Evolutionary conservation across 2,888 invertebrate genomes (phyloP).

Genomic region (Epistrophella euchroma): DNA sequence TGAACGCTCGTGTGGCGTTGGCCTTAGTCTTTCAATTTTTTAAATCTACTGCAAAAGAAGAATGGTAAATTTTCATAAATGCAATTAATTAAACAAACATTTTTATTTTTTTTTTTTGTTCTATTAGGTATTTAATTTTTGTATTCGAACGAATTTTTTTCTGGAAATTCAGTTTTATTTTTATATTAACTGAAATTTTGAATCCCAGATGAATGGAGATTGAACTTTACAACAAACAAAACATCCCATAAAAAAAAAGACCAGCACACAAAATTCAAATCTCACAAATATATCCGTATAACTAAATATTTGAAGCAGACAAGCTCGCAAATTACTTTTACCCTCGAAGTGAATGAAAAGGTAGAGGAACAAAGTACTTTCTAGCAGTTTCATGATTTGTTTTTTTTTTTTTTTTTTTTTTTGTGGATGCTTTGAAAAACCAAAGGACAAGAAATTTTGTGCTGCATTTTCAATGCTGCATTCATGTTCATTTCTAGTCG

Average conservation of each 20-base stretch:
- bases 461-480: slow-evolving; percentile 17
- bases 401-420: slow-evolving; percentile 5
- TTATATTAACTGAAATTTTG: neutral
- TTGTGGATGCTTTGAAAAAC: slow-evolving; percentile 9
- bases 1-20: too few species aligned
- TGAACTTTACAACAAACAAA: neutral
- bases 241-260: neutral
- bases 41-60: too few species aligned
- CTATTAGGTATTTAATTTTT: too few species aligned
- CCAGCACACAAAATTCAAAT: neutral
- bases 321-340: slow-evolving; percentile 12
- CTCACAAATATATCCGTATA: neutral
- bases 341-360: neutral
- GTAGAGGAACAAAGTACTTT: neutral
- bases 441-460: slow-evolving; percentile 30
- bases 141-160: neutral
- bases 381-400: slow-evolving; percentile 8
- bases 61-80: neutral
- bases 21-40: too few species aligned
- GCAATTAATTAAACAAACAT: neutral
- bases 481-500: slow-evolving; percentile 39
- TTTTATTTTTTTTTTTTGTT: neutral
- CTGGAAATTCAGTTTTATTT: neutral
- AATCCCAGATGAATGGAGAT: neutral
- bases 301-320: neutral